A percentile compares a stretch with the other conserved stretches of the same genome.
phyloP scores from a whole-genome alignment of 2,797 vertebrate genomes.

The Masticophis lateralis region DNA sequence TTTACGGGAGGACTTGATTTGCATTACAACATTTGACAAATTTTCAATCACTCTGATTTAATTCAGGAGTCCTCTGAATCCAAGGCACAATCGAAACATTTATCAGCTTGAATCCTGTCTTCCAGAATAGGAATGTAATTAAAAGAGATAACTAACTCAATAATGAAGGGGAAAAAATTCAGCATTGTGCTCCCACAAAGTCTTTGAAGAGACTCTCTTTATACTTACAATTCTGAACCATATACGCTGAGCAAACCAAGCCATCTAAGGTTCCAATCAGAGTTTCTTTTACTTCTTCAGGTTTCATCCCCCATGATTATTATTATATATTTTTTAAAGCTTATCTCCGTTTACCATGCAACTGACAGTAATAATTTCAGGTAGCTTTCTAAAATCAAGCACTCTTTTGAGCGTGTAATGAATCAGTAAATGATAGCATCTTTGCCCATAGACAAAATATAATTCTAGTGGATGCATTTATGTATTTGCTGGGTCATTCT shows the following conservation, averaged over 20 bases:
- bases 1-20: not conserved
- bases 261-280: conserved; percentile 48
- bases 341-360: conserved; percentile 45
- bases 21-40: not conserved
- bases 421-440: conserved; percentile 69
- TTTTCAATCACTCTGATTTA: not conserved
- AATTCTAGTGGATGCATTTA: conserved; percentile 51
- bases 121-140: not conserved
- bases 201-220: conserved; percentile 2
- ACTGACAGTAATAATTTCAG: conserved; percentile 52
- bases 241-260: conserved; percentile 27
- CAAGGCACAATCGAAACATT: not conserved
- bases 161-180: not conserved
- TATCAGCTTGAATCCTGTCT: not conserved
- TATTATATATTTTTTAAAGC: conserved; percentile 38
- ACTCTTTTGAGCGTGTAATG: conserved; percentile 67
- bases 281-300: conserved; percentile 7
- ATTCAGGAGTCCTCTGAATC: not conserved
- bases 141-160: not conserved
- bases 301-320: conserved; percentile 1
- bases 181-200: not conserved
- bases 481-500: conserved; percentile 44
- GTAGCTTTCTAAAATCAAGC: conserved; percentile 63
- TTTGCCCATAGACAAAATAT: conserved; percentile 52
- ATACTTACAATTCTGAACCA: not conserved